Evolutionary conservation across 2,797 vertebrate species (phyloP), one percentile per base, ranked within the genome.

Genomic region (Lepus oiostolus): DNA sequence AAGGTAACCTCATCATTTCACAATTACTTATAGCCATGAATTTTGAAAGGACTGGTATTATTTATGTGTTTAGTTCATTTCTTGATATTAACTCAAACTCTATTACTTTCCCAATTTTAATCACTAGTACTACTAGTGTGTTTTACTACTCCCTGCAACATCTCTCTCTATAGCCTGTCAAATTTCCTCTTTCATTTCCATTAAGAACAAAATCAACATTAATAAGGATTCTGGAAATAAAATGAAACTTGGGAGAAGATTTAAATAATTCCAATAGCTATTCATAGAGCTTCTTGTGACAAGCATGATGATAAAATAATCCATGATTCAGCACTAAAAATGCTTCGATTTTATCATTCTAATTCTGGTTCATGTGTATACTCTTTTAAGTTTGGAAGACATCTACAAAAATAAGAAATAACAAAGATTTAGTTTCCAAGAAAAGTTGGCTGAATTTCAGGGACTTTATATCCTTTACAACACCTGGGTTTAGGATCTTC

Each of bases 361-460:
- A 96, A 87, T 94, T 85, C 81, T 90, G 63, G 76, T 32, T 92
- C 90, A 94, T 50, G 28, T 85, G 60, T 81, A 58, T 95, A 95
- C 92, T 94, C 30, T 80, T 47, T 91, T 96, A 96, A 95, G 7
- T 93, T 93, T 93, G 74, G 91, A 85, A 76, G 88, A 89, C 86
- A 96, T 26, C 65, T 95, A 85, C 42, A 91, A 91, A 85, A 97
- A 91, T 89, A 97, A 96, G 83, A 97, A 81, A 47, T 92, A 98
- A 96, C 91, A 96, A 96, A 91, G 91, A 96, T 96, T 95, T 85
- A 7, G 24, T 96, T 96, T 97, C 90, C 77, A 97, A 95, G 90
- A 87, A 95, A 95, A 96, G 76, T 90, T 97, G 97, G 97, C 97
- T 94, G 92, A 83, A 95, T 96, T 97, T 97, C 96, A 97, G 90